Evolutionary conservation across 1,140 invertebrate species (phyloP).

Genomic region (Amyelois transitella): DNA sequence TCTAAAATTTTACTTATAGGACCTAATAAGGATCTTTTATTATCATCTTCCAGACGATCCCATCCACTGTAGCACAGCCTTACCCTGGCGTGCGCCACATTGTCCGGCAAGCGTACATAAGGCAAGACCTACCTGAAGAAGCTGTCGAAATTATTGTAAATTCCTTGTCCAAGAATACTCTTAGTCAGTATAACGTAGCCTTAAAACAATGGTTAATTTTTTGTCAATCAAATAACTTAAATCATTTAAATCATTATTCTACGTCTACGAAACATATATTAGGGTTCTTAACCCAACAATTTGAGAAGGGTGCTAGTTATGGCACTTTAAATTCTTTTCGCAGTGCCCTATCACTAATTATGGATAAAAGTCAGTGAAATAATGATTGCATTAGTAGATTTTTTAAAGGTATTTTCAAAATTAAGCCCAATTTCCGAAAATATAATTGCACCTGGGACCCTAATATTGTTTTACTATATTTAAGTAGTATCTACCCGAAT

Average conservation of each 20-base stretch:
- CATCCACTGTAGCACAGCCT: conserved; percentile 15
- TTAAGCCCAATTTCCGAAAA: conserved; percentile 11
- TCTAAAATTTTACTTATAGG: conserved; percentile 18
- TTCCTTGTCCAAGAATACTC: conserved; percentile 29
- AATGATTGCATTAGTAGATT: conserved; percentile 6
- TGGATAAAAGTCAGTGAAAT: not conserved
- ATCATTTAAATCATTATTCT: conserved; percentile 9
- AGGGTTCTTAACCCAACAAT: not conserved
- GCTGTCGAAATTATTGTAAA: conserved; percentile 24
- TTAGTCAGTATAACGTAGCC: conserved; percentile 35
- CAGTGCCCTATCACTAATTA: not conserved
- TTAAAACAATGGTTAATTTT: conserved; percentile 38
- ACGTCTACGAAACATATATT: not conserved
- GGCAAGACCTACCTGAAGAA: conserved; percentile 5
- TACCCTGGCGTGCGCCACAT: conserved; percentile 25
- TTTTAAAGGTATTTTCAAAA: conserved; percentile 13
- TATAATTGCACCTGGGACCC: conserved; percentile 16
- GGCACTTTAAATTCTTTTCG: not conserved
- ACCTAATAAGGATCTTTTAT: conserved; percentile 14
- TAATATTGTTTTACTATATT: conserved; percentile 18
- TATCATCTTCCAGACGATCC: conserved; percentile 13
- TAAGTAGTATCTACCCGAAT: conserved; percentile 15
- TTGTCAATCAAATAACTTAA: conserved; percentile 22
- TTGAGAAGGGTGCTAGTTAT: not conserved
- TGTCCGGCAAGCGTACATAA: conserved; percentile 24